Percentiles rank a stretch among this genome's conserved stretches.
These are phyloP conservation scores for Pammene aurita DNA, from an alignment of 2,888 invertebrate species.

Conservation along the genomic window DNA sequence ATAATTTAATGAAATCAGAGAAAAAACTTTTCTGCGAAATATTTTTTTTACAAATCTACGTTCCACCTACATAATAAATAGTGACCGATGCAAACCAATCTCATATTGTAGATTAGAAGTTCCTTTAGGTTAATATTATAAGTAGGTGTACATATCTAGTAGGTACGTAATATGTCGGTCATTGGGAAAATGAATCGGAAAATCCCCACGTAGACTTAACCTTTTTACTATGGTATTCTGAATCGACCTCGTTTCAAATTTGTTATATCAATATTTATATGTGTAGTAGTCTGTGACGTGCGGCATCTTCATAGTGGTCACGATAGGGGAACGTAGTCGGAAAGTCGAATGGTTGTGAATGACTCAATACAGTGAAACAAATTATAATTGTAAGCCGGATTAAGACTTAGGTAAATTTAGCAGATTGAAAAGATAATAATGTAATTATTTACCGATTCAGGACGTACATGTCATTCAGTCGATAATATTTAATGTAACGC, in stretches of 20 bases:
- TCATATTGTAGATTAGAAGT: neutral
- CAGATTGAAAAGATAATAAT: slow-evolving; percentile 15
- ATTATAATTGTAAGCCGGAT: neutral
- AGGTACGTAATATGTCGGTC: slow-evolving; percentile 11
- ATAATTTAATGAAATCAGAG: too few relatives aligned
- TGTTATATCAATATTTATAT: slow-evolving; percentile 31
- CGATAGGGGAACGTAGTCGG: neutral
- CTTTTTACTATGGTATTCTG: slow-evolving; percentile 2
- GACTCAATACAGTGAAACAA: slow-evolving; percentile 27
- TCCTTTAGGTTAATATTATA: neutral
- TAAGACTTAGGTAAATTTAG: neutral
- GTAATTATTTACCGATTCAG: slow-evolving; percentile 8
- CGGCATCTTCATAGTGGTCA: neutral
- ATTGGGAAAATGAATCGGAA: slow-evolving; percentile 15
- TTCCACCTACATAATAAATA: too few relatives aligned
- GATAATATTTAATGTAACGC: slow-evolving; percentile 3
- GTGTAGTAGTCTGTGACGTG: slow-evolving; percentile 21
- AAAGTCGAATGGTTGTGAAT: slow-evolving; percentile 4
- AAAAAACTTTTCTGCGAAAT: too few relatives aligned
- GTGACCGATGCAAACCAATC: neutral
- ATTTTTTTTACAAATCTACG: too few relatives aligned
- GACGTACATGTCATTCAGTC: slow-evolving; percentile 1
- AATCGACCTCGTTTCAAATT: slow-evolving; percentile 31
- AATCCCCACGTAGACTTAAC: slow-evolving; percentile 4
- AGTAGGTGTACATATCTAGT: neutral